Evolutionary conservation across 2,113 vertebrate species (phyloP).

Genomic region (Gavialis gangeticus): DNA sequence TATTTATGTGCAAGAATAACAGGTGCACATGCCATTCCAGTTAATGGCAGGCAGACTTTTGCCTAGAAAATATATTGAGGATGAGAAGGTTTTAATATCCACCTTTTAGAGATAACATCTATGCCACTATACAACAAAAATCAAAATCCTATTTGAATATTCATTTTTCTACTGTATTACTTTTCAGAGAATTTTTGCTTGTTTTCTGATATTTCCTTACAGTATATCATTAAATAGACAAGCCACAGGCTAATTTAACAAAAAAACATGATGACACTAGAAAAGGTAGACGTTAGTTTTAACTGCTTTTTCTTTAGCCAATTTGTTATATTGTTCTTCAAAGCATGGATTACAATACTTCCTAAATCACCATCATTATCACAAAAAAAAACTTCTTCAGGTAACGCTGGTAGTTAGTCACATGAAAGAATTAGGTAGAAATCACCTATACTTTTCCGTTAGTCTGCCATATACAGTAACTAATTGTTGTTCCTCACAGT

Average conservation of each 20-base stretch:
- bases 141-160: neutral
- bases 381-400: neutral
- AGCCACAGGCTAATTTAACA: neutral
- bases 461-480: neutral
- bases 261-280: neutral
- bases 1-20: neutral
- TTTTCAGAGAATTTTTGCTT: neutral
- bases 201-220: neutral
- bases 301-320: neutral
- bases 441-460: neutral
- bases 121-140: neutral
- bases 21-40: neutral
- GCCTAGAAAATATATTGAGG: neutral
- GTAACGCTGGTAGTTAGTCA: neutral
- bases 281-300: neutral
- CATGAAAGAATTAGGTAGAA: neutral
- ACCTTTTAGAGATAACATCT: neutral
- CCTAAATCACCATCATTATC: neutral
- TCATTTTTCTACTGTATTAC: neutral
- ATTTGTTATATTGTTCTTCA: neutral
- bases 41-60: neutral
- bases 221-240: neutral
- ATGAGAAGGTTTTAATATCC: neutral
- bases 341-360: neutral
- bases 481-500: conserved; percentile 5